Evolutionary conservation across 2,797 vertebrate species (phyloP).

Genomic region (Picus viridis): DNA sequence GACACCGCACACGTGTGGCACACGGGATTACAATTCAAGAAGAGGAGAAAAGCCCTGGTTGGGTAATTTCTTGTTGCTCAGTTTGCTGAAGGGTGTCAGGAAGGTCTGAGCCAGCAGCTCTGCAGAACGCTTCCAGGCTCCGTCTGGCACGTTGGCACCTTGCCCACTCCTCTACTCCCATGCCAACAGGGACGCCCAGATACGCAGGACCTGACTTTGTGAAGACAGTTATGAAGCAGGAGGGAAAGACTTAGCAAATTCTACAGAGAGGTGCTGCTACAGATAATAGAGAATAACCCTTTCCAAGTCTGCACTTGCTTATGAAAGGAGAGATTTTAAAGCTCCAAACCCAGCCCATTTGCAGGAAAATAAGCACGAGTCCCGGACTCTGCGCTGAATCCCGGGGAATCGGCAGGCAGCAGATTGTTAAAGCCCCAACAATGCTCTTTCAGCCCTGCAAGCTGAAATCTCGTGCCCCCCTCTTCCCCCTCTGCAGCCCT

Average conservation of each 20-base stretch:
- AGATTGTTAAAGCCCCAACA: conserved; percentile 48
- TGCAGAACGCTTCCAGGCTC: not conserved
- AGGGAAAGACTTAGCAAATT: not conserved
- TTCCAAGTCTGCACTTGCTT: conserved; percentile 5
- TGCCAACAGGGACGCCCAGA: not conserved
- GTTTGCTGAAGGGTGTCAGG: not conserved
- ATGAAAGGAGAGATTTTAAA: conserved; percentile 47
- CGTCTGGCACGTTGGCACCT: not conserved
- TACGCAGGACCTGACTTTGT: not conserved
- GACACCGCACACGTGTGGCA: not conserved
- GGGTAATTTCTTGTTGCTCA: not conserved
- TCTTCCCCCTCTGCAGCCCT: not conserved
- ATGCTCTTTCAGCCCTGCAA: conserved; percentile 9
- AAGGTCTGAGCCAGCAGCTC: conserved; percentile 11
- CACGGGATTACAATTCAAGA: not conserved
- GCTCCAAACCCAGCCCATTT: conserved; percentile 11
- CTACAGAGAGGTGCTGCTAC: not conserved
- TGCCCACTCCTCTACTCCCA: not conserved
- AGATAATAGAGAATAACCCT: not conserved
- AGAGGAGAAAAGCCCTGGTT: not conserved
- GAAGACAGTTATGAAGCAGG: not conserved
- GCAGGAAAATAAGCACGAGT: not conserved
- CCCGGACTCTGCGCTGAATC: conserved; percentile 23
- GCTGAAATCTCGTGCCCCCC: not conserved
- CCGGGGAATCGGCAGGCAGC: conserved; percentile 53